A percentile compares a stretch with the other conserved stretches of the same genome.
phyloP scores from a whole-genome alignment of 2,113 vertebrate genomes.

The Procavia capensis region DNA sequence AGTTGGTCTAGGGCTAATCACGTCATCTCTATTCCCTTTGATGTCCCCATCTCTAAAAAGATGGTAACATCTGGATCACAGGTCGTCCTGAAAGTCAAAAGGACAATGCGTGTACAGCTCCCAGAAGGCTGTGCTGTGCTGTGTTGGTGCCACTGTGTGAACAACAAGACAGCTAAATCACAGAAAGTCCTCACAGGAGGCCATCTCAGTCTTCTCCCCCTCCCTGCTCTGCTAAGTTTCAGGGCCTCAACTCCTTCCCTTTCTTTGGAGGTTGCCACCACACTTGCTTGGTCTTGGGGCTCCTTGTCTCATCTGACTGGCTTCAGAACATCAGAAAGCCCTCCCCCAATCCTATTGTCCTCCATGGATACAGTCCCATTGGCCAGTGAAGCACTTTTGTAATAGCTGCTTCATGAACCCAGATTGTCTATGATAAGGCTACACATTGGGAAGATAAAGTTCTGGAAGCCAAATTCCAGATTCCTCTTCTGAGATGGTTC shows the following conservation, averaged over 20 bases:
- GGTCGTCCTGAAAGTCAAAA: no score
- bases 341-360: neutral
- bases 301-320: neutral
- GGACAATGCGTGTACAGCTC: no score
- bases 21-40: neutral
- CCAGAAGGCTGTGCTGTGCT: neutral
- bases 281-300: no score
- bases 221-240: neutral
- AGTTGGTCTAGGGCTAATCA: neutral
- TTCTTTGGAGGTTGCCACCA: neutral
- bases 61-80: fast-evolving
- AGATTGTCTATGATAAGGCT: neutral
- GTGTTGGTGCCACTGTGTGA: no score
- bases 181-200: neutral
- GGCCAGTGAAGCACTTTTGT: neutral
- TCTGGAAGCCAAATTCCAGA: neutral
- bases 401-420: neutral
- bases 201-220: neutral
- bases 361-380: neutral
- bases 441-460: neutral
- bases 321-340: neutral
- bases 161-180: fast-evolving
- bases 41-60: neutral
- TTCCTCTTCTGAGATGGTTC: neutral
- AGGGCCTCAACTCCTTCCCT: neutral